Conservation (phyloP, 1,140 invertebrate genomes). For the Trachymyrmex cornetzi region DNA sequence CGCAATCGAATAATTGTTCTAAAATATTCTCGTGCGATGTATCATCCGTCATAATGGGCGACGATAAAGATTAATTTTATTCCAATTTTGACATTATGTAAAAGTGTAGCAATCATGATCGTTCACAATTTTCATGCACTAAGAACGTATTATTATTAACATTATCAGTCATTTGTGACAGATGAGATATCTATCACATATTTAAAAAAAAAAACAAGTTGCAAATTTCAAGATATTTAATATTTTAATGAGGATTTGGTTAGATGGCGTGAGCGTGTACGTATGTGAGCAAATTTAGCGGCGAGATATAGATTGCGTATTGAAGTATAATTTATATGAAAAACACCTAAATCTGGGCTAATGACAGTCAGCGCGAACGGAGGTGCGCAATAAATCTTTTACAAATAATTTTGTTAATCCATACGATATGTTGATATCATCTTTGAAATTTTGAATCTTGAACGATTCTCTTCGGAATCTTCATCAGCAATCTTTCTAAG, state of each 20-base stretch:
- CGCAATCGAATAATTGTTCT: slow-evolving; percentile 26
- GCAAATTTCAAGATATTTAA: slow-evolving; percentile 33
- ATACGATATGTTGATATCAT: too few species aligned
- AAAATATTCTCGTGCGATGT: slow-evolving; percentile 6
- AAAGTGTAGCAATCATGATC: background rate
- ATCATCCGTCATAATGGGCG: slow-evolving; percentile 47
- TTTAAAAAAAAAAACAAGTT: background rate
- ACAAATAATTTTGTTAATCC: too few species aligned
- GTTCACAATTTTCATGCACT: slow-evolving; percentile 9
- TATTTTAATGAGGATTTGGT: background rate
- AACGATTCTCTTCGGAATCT: too few species aligned
- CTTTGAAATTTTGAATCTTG: too few species aligned
- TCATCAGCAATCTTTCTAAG: too few species aligned
- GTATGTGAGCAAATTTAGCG: too few species aligned
- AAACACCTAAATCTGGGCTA: too few species aligned
- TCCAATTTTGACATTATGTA: background rate
- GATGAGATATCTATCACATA: background rate
- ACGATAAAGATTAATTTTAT: background rate
- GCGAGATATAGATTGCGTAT: too few species aligned
- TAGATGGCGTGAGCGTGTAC: too few species aligned
- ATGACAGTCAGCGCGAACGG: too few species aligned
- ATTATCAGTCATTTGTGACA: slow-evolving; percentile 22
- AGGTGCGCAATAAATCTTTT: too few species aligned
- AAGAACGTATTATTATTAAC: background rate
- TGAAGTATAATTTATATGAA: too few species aligned